Conservation (phyloP, 2,888 invertebrate species). For the Conops quadrifasciatus region DNA sequence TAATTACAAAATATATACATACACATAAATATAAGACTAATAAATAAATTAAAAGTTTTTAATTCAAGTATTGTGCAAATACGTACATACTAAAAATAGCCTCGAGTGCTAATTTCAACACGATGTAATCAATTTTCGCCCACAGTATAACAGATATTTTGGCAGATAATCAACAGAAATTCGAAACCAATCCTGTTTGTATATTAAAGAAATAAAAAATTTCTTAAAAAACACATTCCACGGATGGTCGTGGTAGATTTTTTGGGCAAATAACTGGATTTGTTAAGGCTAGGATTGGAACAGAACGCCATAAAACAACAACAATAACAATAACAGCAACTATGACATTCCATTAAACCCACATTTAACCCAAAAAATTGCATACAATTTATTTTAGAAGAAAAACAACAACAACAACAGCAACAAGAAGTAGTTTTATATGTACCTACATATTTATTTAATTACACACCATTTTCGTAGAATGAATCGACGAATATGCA, state of each 20-base stretch:
- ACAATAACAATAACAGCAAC: slow-evolving; percentile 43
- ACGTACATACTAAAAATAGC: slow-evolving; percentile 29
- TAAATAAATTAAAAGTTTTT: background rate
- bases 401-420: slow-evolving; percentile 35
- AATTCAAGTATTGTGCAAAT: background rate
- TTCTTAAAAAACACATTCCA: background rate
- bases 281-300: slow-evolving; percentile 15
- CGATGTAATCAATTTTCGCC: slow-evolving; percentile 30
- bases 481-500: slow-evolving; percentile 6
- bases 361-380: slow-evolving; percentile 38
- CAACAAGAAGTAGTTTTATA: too few species aligned
- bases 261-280: slow-evolving; percentile 10
- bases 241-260: background rate
- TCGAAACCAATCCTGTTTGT: slow-evolving; percentile 27
- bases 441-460: slow-evolving; percentile 23
- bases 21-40: too few species aligned
- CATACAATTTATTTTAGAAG: slow-evolving; percentile 39
- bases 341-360: slow-evolving; percentile 46
- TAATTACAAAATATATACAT: too few species aligned
- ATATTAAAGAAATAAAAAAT: background rate
- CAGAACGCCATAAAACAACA: slow-evolving; percentile 18
- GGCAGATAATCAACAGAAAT: background rate
- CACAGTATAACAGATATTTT: slow-evolving; percentile 21
- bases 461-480: slow-evolving; percentile 23
- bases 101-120: slow-evolving; percentile 26